Evolutionary conservation across 1,140 invertebrate species (phyloP).

Genomic region (Samia ricini): DNA sequence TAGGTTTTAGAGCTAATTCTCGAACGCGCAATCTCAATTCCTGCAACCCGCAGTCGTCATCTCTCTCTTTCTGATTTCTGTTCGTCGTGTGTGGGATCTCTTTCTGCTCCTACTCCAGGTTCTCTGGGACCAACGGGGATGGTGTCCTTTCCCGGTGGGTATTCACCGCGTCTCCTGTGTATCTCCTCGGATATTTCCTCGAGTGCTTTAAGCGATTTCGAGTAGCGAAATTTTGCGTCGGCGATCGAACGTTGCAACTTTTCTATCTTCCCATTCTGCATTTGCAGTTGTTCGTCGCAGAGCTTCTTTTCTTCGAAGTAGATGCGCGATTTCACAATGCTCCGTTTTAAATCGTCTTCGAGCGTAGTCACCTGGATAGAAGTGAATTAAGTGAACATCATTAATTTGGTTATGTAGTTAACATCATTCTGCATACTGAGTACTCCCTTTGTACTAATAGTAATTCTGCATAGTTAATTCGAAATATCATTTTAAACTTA

Average conservation of each 20-base stretch:
- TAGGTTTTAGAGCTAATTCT: conserved; percentile 80
- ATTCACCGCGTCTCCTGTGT: conserved; percentile 81
- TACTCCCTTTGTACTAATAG: too few species aligned
- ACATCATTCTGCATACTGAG: too few species aligned
- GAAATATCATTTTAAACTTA: too few species aligned
- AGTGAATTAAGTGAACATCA: not conserved
- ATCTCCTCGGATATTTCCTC: conserved; percentile 97
- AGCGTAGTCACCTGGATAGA: conserved; percentile 81
- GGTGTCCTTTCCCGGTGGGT: conserved; percentile 63
- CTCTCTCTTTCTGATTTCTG: conserved; percentile 41
- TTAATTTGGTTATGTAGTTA: too few species aligned
- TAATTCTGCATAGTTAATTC: too few species aligned
- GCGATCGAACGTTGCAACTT: conserved; percentile 88
- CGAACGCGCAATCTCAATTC: conserved; percentile 79
- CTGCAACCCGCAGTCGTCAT: conserved; percentile 69
- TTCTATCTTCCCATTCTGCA: conserved; percentile 91
- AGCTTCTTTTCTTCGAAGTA: conserved; percentile 96
- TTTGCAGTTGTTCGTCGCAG: conserved; percentile 93
- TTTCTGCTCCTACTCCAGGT: conserved; percentile 93
- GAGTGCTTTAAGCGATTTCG: conserved; percentile 89
- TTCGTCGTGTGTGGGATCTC: conserved; percentile 77
- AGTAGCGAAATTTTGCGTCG: conserved; percentile 89
- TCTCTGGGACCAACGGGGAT: conserved; percentile 84
- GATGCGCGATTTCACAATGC: conserved; percentile 91
- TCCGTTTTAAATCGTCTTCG: conserved; percentile 87